phyloP scores from a whole-genome alignment of 2,113 vertebrate genomes.

The Myanophis thanlyinensis region DNA sequence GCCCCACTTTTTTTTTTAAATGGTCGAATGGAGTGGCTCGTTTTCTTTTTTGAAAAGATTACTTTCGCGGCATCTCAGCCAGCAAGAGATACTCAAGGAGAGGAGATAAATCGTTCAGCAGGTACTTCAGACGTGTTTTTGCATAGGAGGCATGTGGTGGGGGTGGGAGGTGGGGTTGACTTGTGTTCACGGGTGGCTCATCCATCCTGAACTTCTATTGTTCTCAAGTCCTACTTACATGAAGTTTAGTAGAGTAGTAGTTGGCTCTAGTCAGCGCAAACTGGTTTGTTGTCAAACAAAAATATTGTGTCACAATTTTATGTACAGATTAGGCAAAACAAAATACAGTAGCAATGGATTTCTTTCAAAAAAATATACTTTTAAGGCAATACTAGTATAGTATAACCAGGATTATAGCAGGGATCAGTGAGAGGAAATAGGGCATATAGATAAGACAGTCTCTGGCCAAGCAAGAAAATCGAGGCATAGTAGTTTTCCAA shows the following conservation, averaged over 20 bases:
- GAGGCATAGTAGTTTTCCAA: not conserved
- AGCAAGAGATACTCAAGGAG: not conserved
- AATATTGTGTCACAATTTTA: not conserved
- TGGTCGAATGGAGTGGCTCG: not conserved
- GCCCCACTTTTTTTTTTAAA: no score
- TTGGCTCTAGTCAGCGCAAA: not conserved
- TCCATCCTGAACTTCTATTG: not conserved
- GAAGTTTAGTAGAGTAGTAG: not conserved
- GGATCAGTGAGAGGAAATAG: not conserved
- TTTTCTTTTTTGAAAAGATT: not conserved
- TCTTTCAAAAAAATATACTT: not conserved
- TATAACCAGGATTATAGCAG: not conserved
- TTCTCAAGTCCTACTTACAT: not conserved
- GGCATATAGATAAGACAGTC: not conserved
- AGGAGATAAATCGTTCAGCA: not conserved
- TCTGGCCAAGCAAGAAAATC: not conserved
- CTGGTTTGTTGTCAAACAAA: not conserved
- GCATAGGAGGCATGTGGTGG: not conserved
- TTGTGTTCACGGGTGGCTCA: not conserved
- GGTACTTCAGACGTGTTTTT: not conserved
- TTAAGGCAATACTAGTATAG: not conserved
- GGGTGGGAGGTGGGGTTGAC: not conserved
- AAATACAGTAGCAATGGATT: not conserved
- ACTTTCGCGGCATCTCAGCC: not conserved
- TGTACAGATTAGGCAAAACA: not conserved